Base-by-base conservation (phyloP, 64 coral and sea anemone species). In the Montipora foliosa region DNA sequence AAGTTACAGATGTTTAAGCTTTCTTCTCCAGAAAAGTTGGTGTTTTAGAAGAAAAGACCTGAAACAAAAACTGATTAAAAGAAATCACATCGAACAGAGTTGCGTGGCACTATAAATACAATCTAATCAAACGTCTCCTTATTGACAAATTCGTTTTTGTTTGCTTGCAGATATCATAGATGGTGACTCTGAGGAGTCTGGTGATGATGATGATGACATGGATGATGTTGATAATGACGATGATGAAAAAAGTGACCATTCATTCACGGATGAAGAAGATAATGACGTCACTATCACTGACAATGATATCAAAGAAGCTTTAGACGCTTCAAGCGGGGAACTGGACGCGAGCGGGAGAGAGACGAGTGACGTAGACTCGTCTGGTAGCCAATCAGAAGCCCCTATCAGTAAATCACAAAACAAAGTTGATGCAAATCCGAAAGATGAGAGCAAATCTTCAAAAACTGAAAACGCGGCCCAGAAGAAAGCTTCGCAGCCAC, bases 221-320 rank as follows among this genome's bases (percentile, higher is more conserved):
- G 70, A 20, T 8, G 44, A 17, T 44, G 87, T 60, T 77, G 37
- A 75, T 19, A n/a, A 77, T 20, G 72, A 19, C 1, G 71, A 87
- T 17, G 25, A 50, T 1, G 44, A 15, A 29, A 59, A 72, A 51
- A 88, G 13, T 49, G 84, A 52, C 16, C 49, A 88, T 24, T 29
- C 57, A 74, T 60, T 52, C 60, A 44, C 64, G 16, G 72, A 88
- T n/a, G 67, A 76, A 44, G 74, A 47, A 16, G 59, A 89, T 5
- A 22, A 89, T 60, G 87, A 79, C 74, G 74, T 47, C 8, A 79
- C 87, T 78, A 61, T 86, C 8, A 86, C 44, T 72, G 82, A 86
- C 15, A 86, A 72, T 71, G 82, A 86, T 45, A 59, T 86, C 64
- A 86, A 86, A 24, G 82, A 86, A 86, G 82, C 82, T 86, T 46